These are phyloP conservation scores for Thrips palmi DNA, from an alignment of 1,140 invertebrate species.

Conservation along the genomic window DNA sequence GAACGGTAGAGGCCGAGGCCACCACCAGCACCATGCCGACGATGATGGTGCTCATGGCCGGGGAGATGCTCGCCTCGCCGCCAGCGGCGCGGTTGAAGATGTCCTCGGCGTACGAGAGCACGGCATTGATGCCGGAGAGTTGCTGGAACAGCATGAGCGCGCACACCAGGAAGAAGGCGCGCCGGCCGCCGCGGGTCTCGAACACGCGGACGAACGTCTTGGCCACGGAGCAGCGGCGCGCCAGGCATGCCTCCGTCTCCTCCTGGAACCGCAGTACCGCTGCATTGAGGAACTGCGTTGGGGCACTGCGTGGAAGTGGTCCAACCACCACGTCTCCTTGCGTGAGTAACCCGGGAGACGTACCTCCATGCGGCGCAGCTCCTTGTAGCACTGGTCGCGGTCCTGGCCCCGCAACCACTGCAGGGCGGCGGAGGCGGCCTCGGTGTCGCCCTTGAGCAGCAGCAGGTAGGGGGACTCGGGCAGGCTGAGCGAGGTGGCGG, in stretches of 20 bases:
- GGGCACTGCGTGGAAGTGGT: no score
- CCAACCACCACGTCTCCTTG: no score
- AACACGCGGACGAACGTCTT: slow-evolving; percentile 37
- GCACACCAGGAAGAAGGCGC: slow-evolving; percentile 46
- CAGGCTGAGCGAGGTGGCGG: no score
- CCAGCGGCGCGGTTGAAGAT: slow-evolving; percentile 47
- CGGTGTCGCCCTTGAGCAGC: no score
- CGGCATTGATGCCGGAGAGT: slow-evolving; percentile 41
- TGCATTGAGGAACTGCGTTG: no score
- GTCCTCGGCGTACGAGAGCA: slow-evolving; percentile 47
- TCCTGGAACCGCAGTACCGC: no score
- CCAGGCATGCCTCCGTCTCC: no score
- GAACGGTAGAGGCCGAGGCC: slow-evolving; percentile 43
- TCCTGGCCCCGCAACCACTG: no score
- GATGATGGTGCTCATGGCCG: slow-evolving; percentile 50
- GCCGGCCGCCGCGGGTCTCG: slow-evolving; percentile 31
- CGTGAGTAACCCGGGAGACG: slow-evolving; percentile 18
- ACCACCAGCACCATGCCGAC: slow-evolving; percentile 53
- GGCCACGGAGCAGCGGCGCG: no score
- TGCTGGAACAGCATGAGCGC: slow-evolving; percentile 56
- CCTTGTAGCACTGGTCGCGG: slow-evolving; percentile 55
- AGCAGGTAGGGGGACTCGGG: no score
- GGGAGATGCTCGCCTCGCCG: slow-evolving; percentile 32
- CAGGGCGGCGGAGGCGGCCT: no score
- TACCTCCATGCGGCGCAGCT: slow-evolving; percentile 42